Percentiles rank a stretch among this genome's conserved stretches.
Conservation (phyloP, 2,797 vertebrate genomes). For the Artibeus lituratus region DNA sequence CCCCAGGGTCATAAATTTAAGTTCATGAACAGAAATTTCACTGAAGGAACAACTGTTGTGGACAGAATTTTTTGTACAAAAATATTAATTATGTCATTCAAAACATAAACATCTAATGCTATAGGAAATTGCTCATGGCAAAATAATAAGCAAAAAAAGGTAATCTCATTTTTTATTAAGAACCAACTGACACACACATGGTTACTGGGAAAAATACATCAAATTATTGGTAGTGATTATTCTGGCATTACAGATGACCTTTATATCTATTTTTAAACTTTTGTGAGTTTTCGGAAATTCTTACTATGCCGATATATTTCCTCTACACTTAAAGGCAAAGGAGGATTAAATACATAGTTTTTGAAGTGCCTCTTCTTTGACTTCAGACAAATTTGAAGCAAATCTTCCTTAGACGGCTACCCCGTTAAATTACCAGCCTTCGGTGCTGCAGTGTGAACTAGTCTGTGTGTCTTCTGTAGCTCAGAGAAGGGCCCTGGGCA, state of each 20-base stretch:
- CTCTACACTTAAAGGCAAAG: background rate
- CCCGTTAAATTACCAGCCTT: background rate
- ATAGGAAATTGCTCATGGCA: background rate
- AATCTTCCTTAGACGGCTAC: constrained; percentile 17
- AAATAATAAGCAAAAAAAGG: background rate
- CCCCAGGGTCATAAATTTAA: background rate
- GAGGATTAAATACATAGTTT: background rate
- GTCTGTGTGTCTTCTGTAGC: background rate
- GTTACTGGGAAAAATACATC: background rate
- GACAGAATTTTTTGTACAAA: background rate
- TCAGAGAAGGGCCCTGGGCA: background rate
- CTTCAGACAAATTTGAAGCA: constrained; percentile 12
- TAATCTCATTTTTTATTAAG: background rate
- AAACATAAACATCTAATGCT: background rate
- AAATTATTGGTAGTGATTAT: background rate
- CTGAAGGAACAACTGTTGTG: background rate
- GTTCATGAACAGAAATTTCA: background rate
- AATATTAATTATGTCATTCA: background rate
- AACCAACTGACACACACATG: background rate
- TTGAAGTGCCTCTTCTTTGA: background rate
- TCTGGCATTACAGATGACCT: background rate
- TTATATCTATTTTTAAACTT: constrained; percentile 36
- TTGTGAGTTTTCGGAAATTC: background rate
- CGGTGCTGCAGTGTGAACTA: background rate
- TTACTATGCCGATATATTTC: background rate